phyloP scores from a whole-genome alignment of 2,888 invertebrate genomes.

The Eristalis arbustorum region DNA sequence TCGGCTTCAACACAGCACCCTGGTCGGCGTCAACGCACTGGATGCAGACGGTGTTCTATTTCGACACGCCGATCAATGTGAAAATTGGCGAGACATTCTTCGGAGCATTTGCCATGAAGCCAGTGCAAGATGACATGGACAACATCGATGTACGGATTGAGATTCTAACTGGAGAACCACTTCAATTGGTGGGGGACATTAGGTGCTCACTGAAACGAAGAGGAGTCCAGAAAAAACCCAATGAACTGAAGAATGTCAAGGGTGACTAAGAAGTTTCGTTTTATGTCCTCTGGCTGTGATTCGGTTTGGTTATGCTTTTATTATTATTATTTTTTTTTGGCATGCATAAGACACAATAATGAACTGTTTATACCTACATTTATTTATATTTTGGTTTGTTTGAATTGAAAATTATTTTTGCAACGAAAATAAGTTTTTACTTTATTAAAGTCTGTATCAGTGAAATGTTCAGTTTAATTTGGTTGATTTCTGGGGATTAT shows the following conservation, averaged over 20 bases:
- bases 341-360: neutral
- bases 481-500: too few relatives aligned
- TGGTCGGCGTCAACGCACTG: conserved; percentile 98
- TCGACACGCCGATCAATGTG: conserved; percentile 94
- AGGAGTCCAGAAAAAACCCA: neutral
- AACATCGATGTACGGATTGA: conserved; percentile 70
- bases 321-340: neutral
- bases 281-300: neutral
- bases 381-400: neutral
- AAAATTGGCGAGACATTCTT: conserved; percentile 93
- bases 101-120: conserved; percentile 90
- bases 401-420: conserved; percentile 17
- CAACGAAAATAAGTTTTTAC: neutral
- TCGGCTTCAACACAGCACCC: conserved; percentile 98
- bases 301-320: neutral
- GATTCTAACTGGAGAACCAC: conserved; percentile 60
- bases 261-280: neutral
- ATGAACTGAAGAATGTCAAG: neutral
- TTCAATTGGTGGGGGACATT: conserved; percentile 51
- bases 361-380: conserved; percentile 1
- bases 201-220: conserved; percentile 38
- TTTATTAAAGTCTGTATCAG: too few relatives aligned
- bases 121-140: conserved; percentile 50
- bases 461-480: too few relatives aligned
- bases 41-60: conserved; percentile 96